Percentiles rank a stretch among this genome's conserved stretches.
These are phyloP conservation scores for Elephantulus edwardii DNA, from an alignment of 2,113 vertebrate species.

Conservation along the genomic window DNA sequence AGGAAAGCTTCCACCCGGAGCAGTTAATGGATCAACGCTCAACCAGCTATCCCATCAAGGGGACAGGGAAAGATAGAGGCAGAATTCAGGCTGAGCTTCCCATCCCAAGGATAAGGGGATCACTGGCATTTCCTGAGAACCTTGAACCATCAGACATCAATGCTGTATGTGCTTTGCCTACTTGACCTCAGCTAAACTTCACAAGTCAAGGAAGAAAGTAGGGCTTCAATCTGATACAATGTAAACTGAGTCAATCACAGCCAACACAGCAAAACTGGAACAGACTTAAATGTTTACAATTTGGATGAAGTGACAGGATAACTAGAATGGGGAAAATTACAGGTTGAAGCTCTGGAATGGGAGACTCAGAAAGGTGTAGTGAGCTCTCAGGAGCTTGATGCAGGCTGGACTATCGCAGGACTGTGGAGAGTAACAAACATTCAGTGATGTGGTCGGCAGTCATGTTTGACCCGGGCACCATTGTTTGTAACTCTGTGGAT, in stretches of 20 bases:
- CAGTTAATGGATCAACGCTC: background rate
- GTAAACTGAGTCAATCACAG: background rate
- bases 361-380: background rate
- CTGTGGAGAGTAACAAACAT: no score
- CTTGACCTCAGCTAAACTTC: background rate
- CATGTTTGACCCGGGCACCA: no score
- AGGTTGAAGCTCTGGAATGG: background rate
- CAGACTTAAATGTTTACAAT: background rate
- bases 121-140: rapidly evolving
- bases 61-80: background rate
- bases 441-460: no score
- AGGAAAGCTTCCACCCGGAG: background rate
- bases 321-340: no score
- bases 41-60: background rate
- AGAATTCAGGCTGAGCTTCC: background rate
- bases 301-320: background rate
- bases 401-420: background rate
- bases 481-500: background rate
- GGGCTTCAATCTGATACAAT: background rate
- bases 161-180: background rate
- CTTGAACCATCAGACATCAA: rapidly evolving
- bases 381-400: background rate
- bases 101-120: background rate
- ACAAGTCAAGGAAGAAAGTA: background rate
- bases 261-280: background rate